Conservation (phyloP, 30 jellyfish, hydroid and myxozoan species). For the Euphysa ruthae region DNA sequence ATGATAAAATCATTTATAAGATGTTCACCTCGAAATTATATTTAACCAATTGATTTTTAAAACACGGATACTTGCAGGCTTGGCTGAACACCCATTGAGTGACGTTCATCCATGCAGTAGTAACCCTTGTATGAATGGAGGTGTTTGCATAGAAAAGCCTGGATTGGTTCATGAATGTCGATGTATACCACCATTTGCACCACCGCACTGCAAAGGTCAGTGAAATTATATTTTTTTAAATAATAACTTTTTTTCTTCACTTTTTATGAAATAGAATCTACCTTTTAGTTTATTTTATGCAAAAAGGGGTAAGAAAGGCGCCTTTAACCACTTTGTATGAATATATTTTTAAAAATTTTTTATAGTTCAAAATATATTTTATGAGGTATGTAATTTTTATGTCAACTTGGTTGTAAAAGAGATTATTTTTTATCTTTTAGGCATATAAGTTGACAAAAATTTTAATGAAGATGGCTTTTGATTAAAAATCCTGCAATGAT, state of each 20-base stretch:
- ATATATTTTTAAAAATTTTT: not conserved
- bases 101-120: conserved; percentile 10
- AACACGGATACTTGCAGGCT: not conserved
- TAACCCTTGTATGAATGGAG: conserved; percentile 30
- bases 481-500: too few relatives aligned
- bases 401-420: too few relatives aligned
- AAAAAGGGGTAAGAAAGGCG: not conserved
- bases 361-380: not conserved
- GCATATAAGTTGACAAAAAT: too few relatives aligned
- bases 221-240: not conserved
- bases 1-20: too few relatives aligned
- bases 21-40: too few relatives aligned
- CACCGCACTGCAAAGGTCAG: conserved; percentile 69
- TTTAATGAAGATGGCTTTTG: too few relatives aligned
- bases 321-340: not conserved
- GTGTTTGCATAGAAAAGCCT: conserved; percentile 22
- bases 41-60: too few relatives aligned
- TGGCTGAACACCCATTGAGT: not conserved
- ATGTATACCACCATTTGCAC: conserved; percentile 60
- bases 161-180: conserved; percentile 55
- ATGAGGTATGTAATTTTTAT: not conserved
- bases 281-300: not conserved
- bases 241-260: not conserved
- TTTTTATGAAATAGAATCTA: not conserved
- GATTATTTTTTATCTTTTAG: too few relatives aligned